phyloP scores from a whole-genome alignment of 2,888 invertebrate species.

The Timandra comae region DNA sequence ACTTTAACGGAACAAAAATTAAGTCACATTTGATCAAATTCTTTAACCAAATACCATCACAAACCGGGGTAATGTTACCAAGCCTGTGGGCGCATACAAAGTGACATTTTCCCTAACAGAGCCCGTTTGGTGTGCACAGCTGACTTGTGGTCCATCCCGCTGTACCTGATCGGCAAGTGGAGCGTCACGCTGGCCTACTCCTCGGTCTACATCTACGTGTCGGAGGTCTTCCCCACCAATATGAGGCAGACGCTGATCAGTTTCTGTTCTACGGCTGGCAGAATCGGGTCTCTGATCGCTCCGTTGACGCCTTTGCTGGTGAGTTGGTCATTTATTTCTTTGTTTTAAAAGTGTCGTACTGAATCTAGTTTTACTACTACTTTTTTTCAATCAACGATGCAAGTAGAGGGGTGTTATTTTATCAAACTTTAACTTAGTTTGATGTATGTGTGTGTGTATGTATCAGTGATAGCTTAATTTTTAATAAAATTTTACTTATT shows the following conservation, averaged over 20 bases:
- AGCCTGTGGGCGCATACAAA: conserved; percentile 11
- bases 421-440: too few species aligned
- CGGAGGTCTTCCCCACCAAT: conserved; percentile 82
- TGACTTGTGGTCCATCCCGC: conserved; percentile 71
- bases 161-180: conserved; percentile 81
- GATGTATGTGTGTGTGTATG: too few species aligned
- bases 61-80: conserved; percentile 8
- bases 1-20: too few species aligned
- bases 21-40: too few species aligned
- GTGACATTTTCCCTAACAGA: conserved; percentile 19
- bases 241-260: conserved; percentile 81
- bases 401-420: too few species aligned
- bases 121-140: conserved; percentile 40
- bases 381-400: too few species aligned
- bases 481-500: too few species aligned
- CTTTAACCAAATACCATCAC: too few species aligned
- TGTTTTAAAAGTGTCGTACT: not conserved
- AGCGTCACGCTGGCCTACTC: conserved; percentile 81
- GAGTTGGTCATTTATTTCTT: conserved; percentile 26
- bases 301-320: conserved; percentile 82
- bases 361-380: not conserved
- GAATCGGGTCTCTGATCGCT: conserved; percentile 80
- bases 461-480: too few species aligned
- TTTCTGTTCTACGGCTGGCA: conserved; percentile 80
- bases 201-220: conserved; percentile 81